Percentiles rank a stretch among this genome's conserved stretches.
Conservation (phyloP, 2,888 invertebrate species). For the Chironomus riparius region DNA sequence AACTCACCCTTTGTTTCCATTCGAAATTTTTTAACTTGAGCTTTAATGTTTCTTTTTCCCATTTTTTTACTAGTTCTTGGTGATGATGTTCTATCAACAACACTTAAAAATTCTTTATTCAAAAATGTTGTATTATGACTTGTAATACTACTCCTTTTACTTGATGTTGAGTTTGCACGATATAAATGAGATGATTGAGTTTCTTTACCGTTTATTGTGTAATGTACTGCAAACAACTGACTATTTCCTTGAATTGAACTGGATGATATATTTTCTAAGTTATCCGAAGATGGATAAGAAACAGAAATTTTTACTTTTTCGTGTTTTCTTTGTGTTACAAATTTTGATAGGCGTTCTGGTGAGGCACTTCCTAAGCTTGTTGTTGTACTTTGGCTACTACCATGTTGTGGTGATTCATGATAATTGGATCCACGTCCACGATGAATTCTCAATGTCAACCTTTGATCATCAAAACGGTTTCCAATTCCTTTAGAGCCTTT, state of each 20-base stretch:
- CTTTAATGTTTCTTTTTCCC: slow-evolving; percentile 84
- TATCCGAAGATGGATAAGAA: slow-evolving; percentile 66
- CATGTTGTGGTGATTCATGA: slow-evolving; percentile 58
- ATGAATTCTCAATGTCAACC: slow-evolving; percentile 85
- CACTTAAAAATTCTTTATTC: slow-evolving; percentile 31
- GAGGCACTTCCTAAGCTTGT: slow-evolving; percentile 57
- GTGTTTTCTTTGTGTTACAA: slow-evolving; percentile 52
- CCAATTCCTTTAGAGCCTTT: slow-evolving; percentile 57
- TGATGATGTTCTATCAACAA: slow-evolving; percentile 42
- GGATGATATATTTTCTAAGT: slow-evolving; percentile 48
- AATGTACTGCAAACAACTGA: slow-evolving; percentile 58
- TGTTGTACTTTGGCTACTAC: slow-evolving; percentile 59
- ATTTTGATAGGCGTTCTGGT: slow-evolving; percentile 51
- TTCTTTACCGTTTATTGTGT: slow-evolving; percentile 56
- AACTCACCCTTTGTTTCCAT: slow-evolving; percentile 72
- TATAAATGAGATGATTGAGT: slow-evolving; percentile 47
- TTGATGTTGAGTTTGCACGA: slow-evolving; percentile 33
- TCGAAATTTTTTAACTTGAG: slow-evolving; percentile 81
- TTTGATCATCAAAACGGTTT: slow-evolving; percentile 76
- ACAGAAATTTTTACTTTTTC: slow-evolving; percentile 80
- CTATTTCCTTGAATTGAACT: slow-evolving; percentile 39
- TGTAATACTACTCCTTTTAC: neutral
- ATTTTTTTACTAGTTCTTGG: slow-evolving; percentile 51
- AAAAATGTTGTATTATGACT: slow-evolving; percentile 25
- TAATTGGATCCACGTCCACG: slow-evolving; percentile 62